A percentile compares a stretch with the other conserved stretches of the same genome.
Conservation (phyloP, 2,113 vertebrate species). For the Nestor notabilis region DNA sequence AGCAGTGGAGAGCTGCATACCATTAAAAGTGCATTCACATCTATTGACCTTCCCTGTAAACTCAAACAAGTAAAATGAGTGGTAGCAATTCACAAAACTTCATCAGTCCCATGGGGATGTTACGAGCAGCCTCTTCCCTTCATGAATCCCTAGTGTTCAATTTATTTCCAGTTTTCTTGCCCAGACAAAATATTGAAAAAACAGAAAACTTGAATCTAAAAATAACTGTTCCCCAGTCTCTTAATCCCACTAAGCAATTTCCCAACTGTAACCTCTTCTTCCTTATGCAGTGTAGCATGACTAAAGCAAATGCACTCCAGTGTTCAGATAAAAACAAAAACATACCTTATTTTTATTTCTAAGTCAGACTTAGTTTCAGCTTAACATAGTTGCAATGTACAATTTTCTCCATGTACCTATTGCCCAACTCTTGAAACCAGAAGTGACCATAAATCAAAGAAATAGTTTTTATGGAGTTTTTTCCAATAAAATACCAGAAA, state of each 20-base stretch:
- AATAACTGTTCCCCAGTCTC: slow-evolving; percentile 15
- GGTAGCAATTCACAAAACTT: neutral
- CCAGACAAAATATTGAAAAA: neutral
- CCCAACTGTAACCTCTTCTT: neutral
- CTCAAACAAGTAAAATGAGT: neutral
- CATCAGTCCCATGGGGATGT: slow-evolving; percentile 3
- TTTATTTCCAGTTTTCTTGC: neutral
- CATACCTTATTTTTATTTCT: rapidly evolving
- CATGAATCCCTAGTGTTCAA: neutral
- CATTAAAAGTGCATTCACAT: slow-evolving; percentile 5
- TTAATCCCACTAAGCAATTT: neutral
- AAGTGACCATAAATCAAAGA: neutral
- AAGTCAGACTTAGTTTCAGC: neutral
- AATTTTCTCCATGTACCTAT: neutral
- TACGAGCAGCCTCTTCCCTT: neutral
- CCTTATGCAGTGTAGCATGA: neutral
- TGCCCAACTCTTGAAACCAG: neutral
- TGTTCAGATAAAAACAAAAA: neutral
- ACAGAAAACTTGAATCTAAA: slow-evolving; percentile 10
- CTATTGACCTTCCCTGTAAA: neutral
- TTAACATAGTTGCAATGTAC: neutral
- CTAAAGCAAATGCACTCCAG: neutral
- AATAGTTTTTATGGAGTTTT: neutral
- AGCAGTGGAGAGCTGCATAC: neutral
- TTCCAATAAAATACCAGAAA: neutral